These are phyloP conservation scores for Numenius phaeopus DNA, from an alignment of 2,797 vertebrate genomes.

Conservation along the genomic window DNA sequence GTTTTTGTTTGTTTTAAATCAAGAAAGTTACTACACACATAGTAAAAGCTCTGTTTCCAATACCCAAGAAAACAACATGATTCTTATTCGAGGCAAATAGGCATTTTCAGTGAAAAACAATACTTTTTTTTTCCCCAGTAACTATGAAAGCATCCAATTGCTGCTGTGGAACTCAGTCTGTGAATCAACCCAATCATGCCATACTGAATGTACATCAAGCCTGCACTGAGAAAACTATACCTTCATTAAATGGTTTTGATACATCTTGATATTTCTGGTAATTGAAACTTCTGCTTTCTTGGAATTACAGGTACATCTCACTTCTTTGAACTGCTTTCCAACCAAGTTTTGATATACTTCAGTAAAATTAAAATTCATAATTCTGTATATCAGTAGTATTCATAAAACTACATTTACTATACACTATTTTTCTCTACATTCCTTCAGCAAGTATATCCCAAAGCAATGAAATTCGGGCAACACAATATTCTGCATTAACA, in stretches of 20 bases:
- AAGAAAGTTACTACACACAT: neutral
- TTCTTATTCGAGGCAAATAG: neutral
- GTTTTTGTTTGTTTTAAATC: neutral
- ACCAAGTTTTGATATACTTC: neutral
- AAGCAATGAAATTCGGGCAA: neutral
- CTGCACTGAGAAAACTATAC: neutral
- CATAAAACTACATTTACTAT: neutral
- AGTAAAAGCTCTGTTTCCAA: neutral
- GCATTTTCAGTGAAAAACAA: neutral
- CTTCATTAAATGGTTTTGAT: neutral
- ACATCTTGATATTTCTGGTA: neutral
- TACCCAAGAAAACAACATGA: neutral
- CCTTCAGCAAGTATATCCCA: neutral
- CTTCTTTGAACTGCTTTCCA: neutral
- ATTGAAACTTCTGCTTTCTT: neutral
- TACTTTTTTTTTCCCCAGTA: neutral
- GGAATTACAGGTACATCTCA: neutral
- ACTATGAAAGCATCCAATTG: neutral
- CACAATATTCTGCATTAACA: neutral
- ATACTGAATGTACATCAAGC: fast-evolving
- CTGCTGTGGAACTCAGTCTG: neutral
- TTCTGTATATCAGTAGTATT: neutral
- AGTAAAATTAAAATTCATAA: neutral
- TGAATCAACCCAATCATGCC: neutral
- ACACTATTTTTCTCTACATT: neutral